A percentile compares a stretch with the other conserved stretches of the same genome.
These are phyloP conservation scores for Harpagoxenus sublaevis DNA, from an alignment of 2,888 invertebrate genomes.

Conservation along the genomic window DNA sequence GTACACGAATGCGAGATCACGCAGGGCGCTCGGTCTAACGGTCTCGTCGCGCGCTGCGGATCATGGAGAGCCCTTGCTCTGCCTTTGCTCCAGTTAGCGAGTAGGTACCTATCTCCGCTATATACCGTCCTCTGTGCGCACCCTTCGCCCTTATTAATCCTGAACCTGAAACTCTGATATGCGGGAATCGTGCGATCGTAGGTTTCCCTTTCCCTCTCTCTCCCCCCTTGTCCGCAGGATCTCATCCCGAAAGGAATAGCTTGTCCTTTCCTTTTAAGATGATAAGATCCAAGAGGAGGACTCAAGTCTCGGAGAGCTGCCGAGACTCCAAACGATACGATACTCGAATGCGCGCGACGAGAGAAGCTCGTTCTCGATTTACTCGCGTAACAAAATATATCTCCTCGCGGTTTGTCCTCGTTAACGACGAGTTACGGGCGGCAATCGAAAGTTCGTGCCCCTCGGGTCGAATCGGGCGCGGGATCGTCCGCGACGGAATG, in stretches of 20 bases:
- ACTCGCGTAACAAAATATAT: slow-evolving; percentile 62
- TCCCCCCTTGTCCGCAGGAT: neutral
- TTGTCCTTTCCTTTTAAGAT: neutral
- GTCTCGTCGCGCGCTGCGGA: too few relatives aligned
- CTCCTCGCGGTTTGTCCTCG: slow-evolving; percentile 61
- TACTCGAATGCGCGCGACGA: neutral
- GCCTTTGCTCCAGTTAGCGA: slow-evolving; percentile 7
- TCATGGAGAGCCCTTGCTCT: neutral
- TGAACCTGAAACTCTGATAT: neutral
- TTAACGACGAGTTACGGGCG: slow-evolving; percentile 65
- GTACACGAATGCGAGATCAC: slow-evolving; percentile 38
- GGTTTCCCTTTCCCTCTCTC: too few relatives aligned
- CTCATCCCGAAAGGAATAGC: neutral
- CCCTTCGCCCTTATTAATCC: slow-evolving; percentile 19
- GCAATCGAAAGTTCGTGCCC: slow-evolving; percentile 68
- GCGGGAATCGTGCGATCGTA: neutral
- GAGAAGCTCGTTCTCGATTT: neutral
- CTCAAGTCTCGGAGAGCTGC: neutral
- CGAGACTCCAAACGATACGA: too few relatives aligned
- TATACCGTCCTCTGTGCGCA: neutral
- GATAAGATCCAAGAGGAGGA: too few relatives aligned
- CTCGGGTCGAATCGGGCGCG: slow-evolving; percentile 46
- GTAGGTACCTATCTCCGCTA: neutral
- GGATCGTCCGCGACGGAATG: slow-evolving; percentile 59
- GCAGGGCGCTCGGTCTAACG: neutral